Evolutionary conservation across 2,888 invertebrate genomes (phyloP), one percentile per base, ranked within the genome.

Genomic region (Zonitis immaculata): DNA sequence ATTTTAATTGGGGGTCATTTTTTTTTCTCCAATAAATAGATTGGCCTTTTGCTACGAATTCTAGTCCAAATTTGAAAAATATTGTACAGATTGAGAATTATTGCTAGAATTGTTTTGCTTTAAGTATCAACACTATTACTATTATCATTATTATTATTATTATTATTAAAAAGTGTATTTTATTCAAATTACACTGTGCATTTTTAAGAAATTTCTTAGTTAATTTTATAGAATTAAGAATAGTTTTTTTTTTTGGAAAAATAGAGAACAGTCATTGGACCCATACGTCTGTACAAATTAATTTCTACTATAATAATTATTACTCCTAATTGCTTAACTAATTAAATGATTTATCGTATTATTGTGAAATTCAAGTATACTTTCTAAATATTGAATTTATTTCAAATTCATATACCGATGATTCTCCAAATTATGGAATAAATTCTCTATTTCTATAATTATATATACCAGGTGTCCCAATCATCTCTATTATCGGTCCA

Each of bases 181-280:
- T 42, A 20, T 43, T 26, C 50, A 56, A 57, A 57, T 58, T 55
- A 57, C 56, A 58, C 52, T 49, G 58, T 59, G 59, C 59, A n/a
- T 48, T 49, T 51, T 56, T 46, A 44, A 54, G 30, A 43, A 54
- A 54, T 44, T 32, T n/a, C 18, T 9, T 39, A 16, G 20, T n/a
- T 39, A 2, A 11, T 39, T 39, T 22, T 20, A 16, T 39, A 39
- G 39, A 39, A 39, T 32, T 14, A 32, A 32, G 32, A 14, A 32
- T 32, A 30, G 11, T 12, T 30, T 32, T 6, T 49, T 44, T 44
- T 44, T 48, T 49, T 58, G 57, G 56, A 65, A 65, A 64, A 63
- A 65, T 64, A 65, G 64, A 64, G 64, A 64, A 64, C 58, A 64
- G 61, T 61, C 56, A 59, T 65, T 65, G 65, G 65, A 65, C 65